These are phyloP conservation scores for Diaphora mendica DNA, from an alignment of 2,888 invertebrate species.

Conservation along the genomic window DNA sequence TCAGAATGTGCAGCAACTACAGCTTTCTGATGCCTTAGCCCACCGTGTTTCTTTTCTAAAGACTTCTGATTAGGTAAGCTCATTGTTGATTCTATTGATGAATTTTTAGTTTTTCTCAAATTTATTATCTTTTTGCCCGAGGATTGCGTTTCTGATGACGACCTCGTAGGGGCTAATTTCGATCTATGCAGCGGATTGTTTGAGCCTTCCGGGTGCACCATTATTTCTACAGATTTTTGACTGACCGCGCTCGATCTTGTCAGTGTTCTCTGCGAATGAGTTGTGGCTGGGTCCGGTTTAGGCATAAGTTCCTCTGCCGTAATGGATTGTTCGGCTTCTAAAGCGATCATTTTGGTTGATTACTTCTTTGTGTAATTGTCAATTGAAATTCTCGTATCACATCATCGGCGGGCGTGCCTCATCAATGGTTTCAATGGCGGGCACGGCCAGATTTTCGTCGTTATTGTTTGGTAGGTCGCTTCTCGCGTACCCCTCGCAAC, in stretches of 20 bases:
- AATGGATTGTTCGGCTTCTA: slow-evolving; percentile 79
- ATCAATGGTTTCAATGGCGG: slow-evolving; percentile 74
- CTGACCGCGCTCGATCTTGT: slow-evolving; percentile 88
- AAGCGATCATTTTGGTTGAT: slow-evolving; percentile 75
- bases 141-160: slow-evolving; percentile 81
- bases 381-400: slow-evolving; percentile 62
- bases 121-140: slow-evolving; percentile 79
- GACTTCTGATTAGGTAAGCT: slow-evolving; percentile 85
- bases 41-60: slow-evolving; percentile 84
- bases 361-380: slow-evolving; percentile 42
- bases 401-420: slow-evolving; percentile 83
- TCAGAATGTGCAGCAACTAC: slow-evolving; percentile 87
- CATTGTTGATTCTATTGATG: slow-evolving; percentile 84
- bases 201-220: slow-evolving; percentile 81
- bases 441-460: slow-evolving; percentile 79
- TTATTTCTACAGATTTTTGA: slow-evolving; percentile 87
- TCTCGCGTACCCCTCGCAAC: slow-evolving; percentile 73
- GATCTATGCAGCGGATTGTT: slow-evolving; percentile 82
- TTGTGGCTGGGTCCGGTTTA: slow-evolving; percentile 74
- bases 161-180: slow-evolving; percentile 79
- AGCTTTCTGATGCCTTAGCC: slow-evolving; percentile 87
- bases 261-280: slow-evolving; percentile 78
- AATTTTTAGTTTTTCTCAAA: slow-evolving; percentile 82
- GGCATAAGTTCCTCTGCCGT: slow-evolving; percentile 72
- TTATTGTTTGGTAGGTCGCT: slow-evolving; percentile 70